Evolutionary conservation across 92 coral and sea anemone genomes (phyloP), one percentile per base, ranked within the genome.

Genomic region (Bergia puertoricense): DNA sequence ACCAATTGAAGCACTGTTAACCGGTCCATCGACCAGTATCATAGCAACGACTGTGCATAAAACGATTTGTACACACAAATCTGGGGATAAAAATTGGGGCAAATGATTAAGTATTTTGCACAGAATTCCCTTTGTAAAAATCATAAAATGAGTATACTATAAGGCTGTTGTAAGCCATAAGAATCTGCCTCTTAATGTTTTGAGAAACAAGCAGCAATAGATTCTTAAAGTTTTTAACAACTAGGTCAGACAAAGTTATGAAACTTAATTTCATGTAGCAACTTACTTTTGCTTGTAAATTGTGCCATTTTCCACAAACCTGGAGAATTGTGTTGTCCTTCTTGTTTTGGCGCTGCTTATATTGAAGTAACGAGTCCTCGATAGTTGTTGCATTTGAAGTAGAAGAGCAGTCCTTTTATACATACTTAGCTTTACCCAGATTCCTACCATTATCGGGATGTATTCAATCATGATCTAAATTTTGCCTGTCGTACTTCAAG

Each of bases 1-100:
- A 36, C 83, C 69, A 79, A 79, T 79, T 9, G 83, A 10, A 41
- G 83, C 83, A 37, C 83, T 50, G 42, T 23, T 50, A 9, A 50
- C 68, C 3, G 22, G 62, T 37, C 20, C 41, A 23, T 8, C 30
- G 22, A 54, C 44, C 42, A 50, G 68, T 37, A 54, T 51, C 43
- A 79, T 30, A 45, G 14, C 39, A 30, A 79, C 5, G 1, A 79
- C 2, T 8, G 45, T 36, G 10, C 44, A 30, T 36, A 79, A 18
- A n/a, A 79, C 18, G 23, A 23, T 10, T 79, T 54, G 54, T 51
- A 2, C 44, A 36, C 65, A 8, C 13, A 37, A 50, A 30, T 79
- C 83, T 79, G 45, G 14, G 14, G 83, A 39, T 36, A 23, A 79
- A 22, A 79, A 37, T 10, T 1, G 5, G 13, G 38, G 22, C 7